A percentile compares a stretch with the other conserved stretches of the same genome.
Evolutionary conservation across 1,140 invertebrate species (phyloP).

Genomic region (Vanessa atalanta): DNA sequence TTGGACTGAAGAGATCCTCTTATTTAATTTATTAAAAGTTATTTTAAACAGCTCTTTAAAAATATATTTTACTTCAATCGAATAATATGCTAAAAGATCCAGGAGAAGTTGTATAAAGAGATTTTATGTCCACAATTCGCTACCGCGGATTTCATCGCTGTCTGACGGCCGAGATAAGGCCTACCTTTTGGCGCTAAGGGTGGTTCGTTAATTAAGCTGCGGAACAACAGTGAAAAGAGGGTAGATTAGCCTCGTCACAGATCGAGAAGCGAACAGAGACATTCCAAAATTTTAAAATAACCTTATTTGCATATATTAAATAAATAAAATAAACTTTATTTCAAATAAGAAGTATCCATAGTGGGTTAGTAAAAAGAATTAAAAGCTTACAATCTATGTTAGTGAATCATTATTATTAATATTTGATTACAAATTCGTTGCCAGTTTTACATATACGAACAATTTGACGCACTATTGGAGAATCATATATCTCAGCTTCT

Average conservation of each 20-base stretch:
- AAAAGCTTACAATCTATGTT: too few species aligned
- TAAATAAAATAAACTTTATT: neutral
- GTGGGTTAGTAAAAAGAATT: too few species aligned
- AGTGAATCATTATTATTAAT: too few species aligned
- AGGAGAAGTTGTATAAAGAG: slow-evolving; percentile 34
- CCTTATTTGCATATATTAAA: neutral
- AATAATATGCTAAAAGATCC: slow-evolving; percentile 20
- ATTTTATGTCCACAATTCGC: slow-evolving; percentile 40
- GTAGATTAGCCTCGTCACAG: slow-evolving; percentile 40
- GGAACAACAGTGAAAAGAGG: slow-evolving; percentile 41
- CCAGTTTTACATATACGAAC: too few species aligned
- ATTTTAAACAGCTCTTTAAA: neutral
- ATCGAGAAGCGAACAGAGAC: slow-evolving; percentile 26
- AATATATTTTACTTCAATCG: neutral
- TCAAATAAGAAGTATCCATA: too few species aligned
- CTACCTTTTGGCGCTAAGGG: slow-evolving; percentile 39
- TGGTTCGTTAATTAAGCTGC: slow-evolving; percentile 43
- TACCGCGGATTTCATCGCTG: slow-evolving; percentile 39
- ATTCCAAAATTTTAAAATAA: slow-evolving; percentile 1
- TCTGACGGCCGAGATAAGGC: slow-evolving; percentile 40
- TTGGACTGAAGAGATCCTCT: too few species aligned
- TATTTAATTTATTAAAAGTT: too few species aligned
- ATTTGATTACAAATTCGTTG: too few species aligned
- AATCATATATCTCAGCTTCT: too few species aligned
- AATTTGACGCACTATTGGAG: too few species aligned